phyloP scores from a whole-genome alignment of 2,113 vertebrate species.

The Columba janthina region DNA sequence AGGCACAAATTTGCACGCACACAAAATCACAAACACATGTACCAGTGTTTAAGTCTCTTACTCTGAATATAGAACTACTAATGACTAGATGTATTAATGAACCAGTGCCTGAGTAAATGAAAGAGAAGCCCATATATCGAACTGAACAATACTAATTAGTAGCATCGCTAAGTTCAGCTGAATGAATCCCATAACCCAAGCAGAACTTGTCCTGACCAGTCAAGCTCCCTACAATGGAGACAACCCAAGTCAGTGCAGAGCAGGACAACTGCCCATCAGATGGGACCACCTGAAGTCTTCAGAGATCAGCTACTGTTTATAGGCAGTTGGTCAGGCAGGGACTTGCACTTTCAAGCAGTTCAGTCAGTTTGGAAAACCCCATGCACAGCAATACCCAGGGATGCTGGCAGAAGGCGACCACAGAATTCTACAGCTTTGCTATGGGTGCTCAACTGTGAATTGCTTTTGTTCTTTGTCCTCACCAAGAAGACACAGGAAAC shows the following conservation, averaged over 20 bases:
- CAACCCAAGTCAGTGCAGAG: background rate
- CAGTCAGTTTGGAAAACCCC: background rate
- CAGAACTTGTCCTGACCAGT: background rate
- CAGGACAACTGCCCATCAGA: background rate
- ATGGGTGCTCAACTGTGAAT: background rate
- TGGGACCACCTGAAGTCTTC: background rate
- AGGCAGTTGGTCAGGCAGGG: background rate
- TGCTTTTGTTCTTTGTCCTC: background rate
- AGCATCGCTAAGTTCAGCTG: background rate
- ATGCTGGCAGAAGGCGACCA: background rate
- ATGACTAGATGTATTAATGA: background rate
- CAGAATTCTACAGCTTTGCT: background rate
- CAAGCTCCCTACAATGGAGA: background rate
- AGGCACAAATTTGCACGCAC: background rate
- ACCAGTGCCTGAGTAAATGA: background rate
- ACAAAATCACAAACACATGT: background rate
- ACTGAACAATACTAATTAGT: background rate
- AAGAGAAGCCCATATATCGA: background rate
- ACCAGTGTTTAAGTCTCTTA: background rate
- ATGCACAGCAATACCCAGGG: background rate
- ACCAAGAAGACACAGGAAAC: background rate
- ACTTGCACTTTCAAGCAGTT: background rate
- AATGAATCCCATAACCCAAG: background rate
- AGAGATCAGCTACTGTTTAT: background rate
- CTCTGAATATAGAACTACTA: background rate